These are phyloP conservation scores for Lutjanus argentimaculatus DNA, from an alignment of 2,797 vertebrate species.

Conservation along the genomic window DNA sequence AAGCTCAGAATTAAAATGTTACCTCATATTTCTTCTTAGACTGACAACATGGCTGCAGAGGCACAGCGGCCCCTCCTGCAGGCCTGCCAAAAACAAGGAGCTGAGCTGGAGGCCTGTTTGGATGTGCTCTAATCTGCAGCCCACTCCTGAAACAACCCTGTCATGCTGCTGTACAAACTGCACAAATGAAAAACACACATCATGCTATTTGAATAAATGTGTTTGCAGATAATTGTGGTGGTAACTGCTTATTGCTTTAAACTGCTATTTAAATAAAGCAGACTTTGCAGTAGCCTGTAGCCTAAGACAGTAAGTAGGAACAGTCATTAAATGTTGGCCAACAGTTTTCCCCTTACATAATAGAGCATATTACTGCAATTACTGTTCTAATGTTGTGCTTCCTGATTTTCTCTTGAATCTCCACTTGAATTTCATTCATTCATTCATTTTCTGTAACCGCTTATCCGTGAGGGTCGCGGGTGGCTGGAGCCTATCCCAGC, in stretches of 20 bases:
- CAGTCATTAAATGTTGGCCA: conserved; percentile 1
- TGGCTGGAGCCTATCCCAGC: no score
- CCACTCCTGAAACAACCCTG: conserved; percentile 17
- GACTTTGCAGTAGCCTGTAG: conserved; percentile 9
- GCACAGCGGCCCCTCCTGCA: conserved; percentile 21
- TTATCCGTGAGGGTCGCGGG: no score
- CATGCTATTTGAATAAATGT: conserved; percentile 18
- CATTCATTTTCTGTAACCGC: no score
- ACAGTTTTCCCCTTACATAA: not conserved
- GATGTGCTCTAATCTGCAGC: conserved; percentile 28
- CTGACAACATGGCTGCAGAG: conserved; percentile 16
- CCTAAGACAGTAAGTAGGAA: not conserved
- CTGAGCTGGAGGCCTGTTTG: conserved; percentile 18
- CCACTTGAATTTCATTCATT: not conserved
- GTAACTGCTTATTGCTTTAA: not conserved
- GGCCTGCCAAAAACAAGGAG: conserved; percentile 12
- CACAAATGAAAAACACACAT: conserved; percentile 1
- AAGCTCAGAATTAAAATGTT: conserved; percentile 1
- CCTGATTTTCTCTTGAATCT: not conserved
- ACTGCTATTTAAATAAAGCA: not conserved
- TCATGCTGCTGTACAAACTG: conserved; percentile 17
- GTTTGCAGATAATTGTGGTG: conserved; percentile 12
- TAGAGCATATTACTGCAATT: not conserved
- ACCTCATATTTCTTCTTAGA: not conserved
- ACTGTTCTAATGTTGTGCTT: not conserved